Evolutionary conservation across 2,113 vertebrate species (phyloP).

Genomic region (Camarhynchus parvulus): DNA sequence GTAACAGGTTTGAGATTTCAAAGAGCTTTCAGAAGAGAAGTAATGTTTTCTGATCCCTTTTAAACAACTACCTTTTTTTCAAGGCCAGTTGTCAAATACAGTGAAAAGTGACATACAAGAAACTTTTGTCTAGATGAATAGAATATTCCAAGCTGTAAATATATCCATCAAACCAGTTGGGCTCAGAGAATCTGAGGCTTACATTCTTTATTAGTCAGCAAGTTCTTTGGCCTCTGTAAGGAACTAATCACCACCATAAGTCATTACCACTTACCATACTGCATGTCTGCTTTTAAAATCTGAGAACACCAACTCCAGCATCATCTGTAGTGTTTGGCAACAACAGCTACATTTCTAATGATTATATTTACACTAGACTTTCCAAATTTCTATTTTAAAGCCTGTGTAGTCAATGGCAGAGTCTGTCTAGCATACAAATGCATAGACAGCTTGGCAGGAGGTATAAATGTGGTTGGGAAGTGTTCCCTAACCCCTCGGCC

Average conservation of each 20-base stretch:
- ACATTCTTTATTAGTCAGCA: constrained; percentile 17
- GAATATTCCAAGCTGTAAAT: not conserved
- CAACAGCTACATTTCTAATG: not conserved
- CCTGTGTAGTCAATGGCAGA: not conserved
- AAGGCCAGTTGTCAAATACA: not conserved
- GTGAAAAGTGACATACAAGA: not conserved
- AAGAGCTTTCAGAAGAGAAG: not conserved
- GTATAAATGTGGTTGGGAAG: not conserved
- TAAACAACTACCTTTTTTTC: not conserved
- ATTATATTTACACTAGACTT: not conserved
- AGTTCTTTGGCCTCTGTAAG: not conserved
- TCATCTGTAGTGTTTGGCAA: not conserved
- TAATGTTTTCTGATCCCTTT: not conserved
- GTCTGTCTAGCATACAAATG: not conserved
- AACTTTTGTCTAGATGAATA: not conserved
- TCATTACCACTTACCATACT: not conserved
- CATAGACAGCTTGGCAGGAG: rapidly evolving
- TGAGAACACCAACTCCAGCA: not conserved
- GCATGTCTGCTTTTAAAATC: not conserved
- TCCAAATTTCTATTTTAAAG: not conserved
- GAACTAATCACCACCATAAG: not conserved
- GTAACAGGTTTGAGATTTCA: not conserved
- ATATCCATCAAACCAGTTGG: not conserved
- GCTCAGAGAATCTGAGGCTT: not conserved
- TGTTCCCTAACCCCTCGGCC: rapidly evolving